phyloP scores from a whole-genome alignment of 2,113 vertebrate genomes.

The Ia io region DNA sequence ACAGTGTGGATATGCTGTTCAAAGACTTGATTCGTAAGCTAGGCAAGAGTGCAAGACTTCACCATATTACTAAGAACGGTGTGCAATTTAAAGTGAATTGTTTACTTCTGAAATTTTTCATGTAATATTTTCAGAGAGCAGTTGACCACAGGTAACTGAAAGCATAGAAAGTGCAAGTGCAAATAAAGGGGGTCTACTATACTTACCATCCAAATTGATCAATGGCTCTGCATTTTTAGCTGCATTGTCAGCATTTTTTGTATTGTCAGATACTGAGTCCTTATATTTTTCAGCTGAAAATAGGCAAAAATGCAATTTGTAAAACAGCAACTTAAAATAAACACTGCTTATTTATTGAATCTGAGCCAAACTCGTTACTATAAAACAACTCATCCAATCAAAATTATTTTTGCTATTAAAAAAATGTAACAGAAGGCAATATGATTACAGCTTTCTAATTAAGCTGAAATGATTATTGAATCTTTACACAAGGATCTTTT shows the following conservation, averaged over 20 bases:
- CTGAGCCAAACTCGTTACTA: neutral
- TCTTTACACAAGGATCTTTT: slow-evolving; percentile 24
- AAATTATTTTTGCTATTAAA: slow-evolving; percentile 21
- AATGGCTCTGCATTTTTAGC: slow-evolving; percentile 90
- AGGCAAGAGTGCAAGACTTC: neutral
- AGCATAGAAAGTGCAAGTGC: neutral
- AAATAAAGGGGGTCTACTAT: neutral
- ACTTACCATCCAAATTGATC: slow-evolving; percentile 94
- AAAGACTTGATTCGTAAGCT: neutral
- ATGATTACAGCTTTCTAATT: neutral
- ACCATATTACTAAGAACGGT: neutral
- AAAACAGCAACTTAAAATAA: slow-evolving; percentile 46
- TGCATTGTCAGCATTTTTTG: slow-evolving; percentile 83
- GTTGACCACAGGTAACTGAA: neutral
- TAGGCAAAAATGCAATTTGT: slow-evolving; percentile 35
- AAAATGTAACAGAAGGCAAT: neutral
- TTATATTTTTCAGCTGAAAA: slow-evolving; percentile 94
- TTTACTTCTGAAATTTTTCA: neutral
- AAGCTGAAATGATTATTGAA: slow-evolving; percentile 22
- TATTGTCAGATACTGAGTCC: slow-evolving; percentile 86
- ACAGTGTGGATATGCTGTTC: neutral
- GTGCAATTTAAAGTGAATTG: neutral
- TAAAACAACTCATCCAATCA: neutral
- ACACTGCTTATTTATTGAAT: neutral
- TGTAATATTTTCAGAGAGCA: neutral